phyloP scores from a whole-genome alignment of 2,113 vertebrate species.

The Rutilus rutilus region DNA sequence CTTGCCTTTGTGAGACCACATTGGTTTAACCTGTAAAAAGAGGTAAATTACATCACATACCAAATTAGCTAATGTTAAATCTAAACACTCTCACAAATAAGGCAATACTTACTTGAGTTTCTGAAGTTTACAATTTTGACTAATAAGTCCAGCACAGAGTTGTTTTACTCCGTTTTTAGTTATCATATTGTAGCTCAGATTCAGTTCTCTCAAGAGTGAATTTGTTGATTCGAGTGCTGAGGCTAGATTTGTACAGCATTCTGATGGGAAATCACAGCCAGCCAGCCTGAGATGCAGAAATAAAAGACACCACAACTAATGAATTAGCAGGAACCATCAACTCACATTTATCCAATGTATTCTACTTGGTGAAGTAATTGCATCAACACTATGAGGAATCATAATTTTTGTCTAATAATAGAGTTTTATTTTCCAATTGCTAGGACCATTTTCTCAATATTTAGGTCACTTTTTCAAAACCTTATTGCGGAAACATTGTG shows the following conservation, averaged over 20 bases:
- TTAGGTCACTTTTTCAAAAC: too few species aligned
- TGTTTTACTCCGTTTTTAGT: neutral
- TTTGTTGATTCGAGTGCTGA: neutral
- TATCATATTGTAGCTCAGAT: slow-evolving; percentile 35
- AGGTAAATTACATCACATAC: neutral
- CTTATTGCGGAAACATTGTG: too few species aligned
- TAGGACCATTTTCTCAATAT: too few species aligned
- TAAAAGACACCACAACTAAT: neutral
- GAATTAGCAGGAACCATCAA: neutral
- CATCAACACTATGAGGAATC: too few species aligned
- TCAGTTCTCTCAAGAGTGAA: neutral
- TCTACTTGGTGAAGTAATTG: too few species aligned
- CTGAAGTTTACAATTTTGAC: neutral
- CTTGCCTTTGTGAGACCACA: slow-evolving; percentile 12
- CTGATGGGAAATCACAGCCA: neutral
- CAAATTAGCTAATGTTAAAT: slow-evolving; percentile 39
- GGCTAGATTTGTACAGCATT: neutral
- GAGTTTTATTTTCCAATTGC: too few species aligned
- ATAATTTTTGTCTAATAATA: too few species aligned
- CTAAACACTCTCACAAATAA: slow-evolving; percentile 23
- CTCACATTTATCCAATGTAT: neutral
- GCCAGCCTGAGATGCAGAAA: neutral
- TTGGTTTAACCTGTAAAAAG: slow-evolving; percentile 39
- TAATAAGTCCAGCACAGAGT: neutral
- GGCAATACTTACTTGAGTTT: slow-evolving; percentile 31